phyloP scores from a whole-genome alignment of 2,113 vertebrate genomes.

The Chionis minor region DNA sequence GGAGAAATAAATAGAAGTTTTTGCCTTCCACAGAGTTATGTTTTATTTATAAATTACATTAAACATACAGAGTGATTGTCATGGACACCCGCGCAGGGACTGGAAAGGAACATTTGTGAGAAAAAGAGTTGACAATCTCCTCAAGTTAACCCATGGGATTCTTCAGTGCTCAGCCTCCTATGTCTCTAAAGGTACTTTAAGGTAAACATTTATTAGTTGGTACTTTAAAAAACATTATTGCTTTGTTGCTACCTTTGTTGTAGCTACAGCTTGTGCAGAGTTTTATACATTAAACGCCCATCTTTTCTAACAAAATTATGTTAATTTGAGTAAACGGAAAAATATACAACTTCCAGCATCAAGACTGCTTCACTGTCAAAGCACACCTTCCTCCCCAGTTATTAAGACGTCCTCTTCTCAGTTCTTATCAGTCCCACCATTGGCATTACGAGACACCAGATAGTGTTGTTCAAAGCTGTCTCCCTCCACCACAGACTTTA shows the following conservation, averaged over 20 bases:
- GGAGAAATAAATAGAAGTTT: slow-evolving; percentile 60
- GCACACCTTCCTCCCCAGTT: background rate
- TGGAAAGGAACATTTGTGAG: slow-evolving; percentile 44
- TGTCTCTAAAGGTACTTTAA: background rate
- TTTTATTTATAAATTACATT: slow-evolving; percentile 68
- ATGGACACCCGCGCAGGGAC: slow-evolving; percentile 52
- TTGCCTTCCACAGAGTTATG: slow-evolving; percentile 50
- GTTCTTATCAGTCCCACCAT: background rate
- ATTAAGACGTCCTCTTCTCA: background rate
- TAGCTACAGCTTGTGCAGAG: background rate
- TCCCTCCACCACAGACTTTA: background rate
- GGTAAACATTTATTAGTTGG: background rate
- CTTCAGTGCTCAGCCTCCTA: background rate
- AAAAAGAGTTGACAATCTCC: slow-evolving; percentile 54
- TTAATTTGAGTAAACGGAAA: background rate
- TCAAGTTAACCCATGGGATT: slow-evolving; percentile 36
- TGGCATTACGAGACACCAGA: background rate
- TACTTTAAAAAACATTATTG: background rate
- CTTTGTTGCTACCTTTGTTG: background rate
- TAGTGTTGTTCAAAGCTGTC: background rate
- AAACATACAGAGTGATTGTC: slow-evolving; percentile 62
- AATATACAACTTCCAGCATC: background rate
- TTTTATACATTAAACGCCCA: background rate
- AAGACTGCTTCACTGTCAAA: background rate
- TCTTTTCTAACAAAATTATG: background rate